Base-by-base conservation (phyloP, 2,113 vertebrate species). In the Tenebrosternarchus preto region DNA sequence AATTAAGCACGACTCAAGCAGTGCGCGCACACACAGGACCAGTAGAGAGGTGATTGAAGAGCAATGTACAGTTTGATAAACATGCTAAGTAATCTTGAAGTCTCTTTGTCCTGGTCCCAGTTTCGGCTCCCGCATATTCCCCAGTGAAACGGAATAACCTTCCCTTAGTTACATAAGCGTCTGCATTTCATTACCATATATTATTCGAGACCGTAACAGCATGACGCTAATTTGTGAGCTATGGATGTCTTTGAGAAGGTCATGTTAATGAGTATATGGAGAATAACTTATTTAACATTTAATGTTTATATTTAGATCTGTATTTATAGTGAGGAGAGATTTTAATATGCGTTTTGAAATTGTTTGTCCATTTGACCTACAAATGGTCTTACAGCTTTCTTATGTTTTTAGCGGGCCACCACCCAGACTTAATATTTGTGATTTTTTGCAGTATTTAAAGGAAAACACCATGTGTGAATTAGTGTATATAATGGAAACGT, bases 201-300 rank as follows among this genome's bases (percentile, higher is more conserved):
- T 64, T 63, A 63, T 39, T 20, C 8, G 39, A 53, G 43, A 43
- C 31, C 87, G 85, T 89, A 92, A 89, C 90, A 91, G 89, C 90
- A 89, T 91, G 90, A 89, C 80, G 88, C 90, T 92, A 89, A 92
- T 92, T 90, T 90, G 86, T 80, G 85, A 87, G 89, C 89, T 91
- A 88, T 90, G 88, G 88, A 87, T 91, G 89, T 87, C 88, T 92
- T 92, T 91, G 89, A 89, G 87, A 92, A 92, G 88, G 89, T 91
- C 89, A 88, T 86, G 79, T 82, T 92, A 88, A 92, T 91, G 88
- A 90, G 86, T 86, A 78, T 88, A 85, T 81, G 82, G 78, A 73
- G 85, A 73, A 83, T 85, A 84, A 85, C 89, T 87, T 90, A 83
- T 89, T 90, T 84, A 89, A 87, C 88, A 88, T 87, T 88, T 88